A percentile compares a stretch with the other conserved stretches of the same genome.
phyloP scores from a whole-genome alignment of 2,113 vertebrate species.

The Equus przewalskii region DNA sequence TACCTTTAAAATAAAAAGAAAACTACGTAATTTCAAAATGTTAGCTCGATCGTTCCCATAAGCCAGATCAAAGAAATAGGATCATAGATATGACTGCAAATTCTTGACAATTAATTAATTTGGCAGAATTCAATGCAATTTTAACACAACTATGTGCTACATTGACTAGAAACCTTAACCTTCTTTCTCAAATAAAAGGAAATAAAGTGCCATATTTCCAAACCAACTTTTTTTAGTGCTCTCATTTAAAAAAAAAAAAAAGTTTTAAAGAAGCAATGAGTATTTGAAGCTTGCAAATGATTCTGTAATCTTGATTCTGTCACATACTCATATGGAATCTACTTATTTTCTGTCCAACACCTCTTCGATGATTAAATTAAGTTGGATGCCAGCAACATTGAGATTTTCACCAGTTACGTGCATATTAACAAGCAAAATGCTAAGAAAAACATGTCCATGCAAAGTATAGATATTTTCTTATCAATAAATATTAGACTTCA shows the following conservation, averaged over 20 bases:
- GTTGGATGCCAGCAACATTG: neutral
- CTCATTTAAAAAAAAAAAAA: neutral
- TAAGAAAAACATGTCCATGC: neutral
- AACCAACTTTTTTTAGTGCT: neutral
- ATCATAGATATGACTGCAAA: neutral
- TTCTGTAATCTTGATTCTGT: neutral
- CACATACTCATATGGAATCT: neutral
- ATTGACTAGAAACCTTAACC: neutral
- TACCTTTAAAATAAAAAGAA: neutral
- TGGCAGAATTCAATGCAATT: neutral
- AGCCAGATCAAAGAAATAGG: neutral
- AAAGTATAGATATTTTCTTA: neutral
- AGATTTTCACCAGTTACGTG: neutral
- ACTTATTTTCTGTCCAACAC: slow-evolving; percentile 31
- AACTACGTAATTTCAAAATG: neutral
- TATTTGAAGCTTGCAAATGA: neutral
- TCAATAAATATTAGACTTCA: neutral
- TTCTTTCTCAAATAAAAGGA: neutral
- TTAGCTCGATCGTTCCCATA: neutral
- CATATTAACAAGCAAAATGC: neutral
- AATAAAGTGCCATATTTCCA: neutral
- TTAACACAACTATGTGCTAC: neutral
- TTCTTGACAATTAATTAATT: neutral
- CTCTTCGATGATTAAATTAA: slow-evolving; percentile 40
- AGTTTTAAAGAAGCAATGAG: neutral